phyloP scores from a whole-genome alignment of 1,140 invertebrate species.

The Caerostris extrusa region DNA sequence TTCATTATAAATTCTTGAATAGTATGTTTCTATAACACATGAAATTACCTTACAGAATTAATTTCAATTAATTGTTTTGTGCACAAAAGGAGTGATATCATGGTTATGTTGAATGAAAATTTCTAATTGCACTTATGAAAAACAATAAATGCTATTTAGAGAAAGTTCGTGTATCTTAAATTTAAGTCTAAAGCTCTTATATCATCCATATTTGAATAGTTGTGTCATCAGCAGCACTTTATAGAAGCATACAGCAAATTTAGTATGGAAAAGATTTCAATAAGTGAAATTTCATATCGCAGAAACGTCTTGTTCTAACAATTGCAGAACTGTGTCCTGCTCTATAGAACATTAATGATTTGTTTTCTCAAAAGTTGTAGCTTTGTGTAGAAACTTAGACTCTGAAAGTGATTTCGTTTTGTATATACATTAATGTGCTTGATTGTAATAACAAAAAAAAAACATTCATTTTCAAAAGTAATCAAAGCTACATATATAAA shows the following conservation, averaged over 20 bases:
- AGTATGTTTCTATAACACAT: not conserved
- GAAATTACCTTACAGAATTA: not conserved
- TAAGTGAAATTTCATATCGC: conserved; percentile 49
- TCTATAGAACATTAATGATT: conserved; percentile 22
- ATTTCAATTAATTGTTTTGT: not conserved
- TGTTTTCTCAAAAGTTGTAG: conserved; percentile 57
- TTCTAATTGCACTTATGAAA: conserved; percentile 34
- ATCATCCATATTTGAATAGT: conserved; percentile 20
- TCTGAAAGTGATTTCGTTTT: conserved; percentile 57
- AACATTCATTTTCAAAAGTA: conserved; percentile 38
- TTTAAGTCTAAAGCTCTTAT: not conserved
- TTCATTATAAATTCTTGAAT: not conserved
- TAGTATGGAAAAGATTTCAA: not conserved
- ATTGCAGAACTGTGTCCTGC: conserved; percentile 18
- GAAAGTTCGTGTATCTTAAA: not conserved
- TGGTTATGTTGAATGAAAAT: not conserved
- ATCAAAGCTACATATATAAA: conserved; percentile 33
- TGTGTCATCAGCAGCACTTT: conserved; percentile 65
- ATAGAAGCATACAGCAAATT: conserved; percentile 20
- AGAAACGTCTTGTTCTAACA: conserved; percentile 23
- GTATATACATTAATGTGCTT: conserved; percentile 70
- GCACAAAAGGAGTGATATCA: not conserved
- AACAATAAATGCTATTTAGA: not conserved
- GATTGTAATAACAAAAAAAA: conserved; percentile 29
- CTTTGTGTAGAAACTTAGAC: conserved; percentile 60